phyloP scores from a whole-genome alignment of 2,888 invertebrate species.

The Tachina grossa region DNA sequence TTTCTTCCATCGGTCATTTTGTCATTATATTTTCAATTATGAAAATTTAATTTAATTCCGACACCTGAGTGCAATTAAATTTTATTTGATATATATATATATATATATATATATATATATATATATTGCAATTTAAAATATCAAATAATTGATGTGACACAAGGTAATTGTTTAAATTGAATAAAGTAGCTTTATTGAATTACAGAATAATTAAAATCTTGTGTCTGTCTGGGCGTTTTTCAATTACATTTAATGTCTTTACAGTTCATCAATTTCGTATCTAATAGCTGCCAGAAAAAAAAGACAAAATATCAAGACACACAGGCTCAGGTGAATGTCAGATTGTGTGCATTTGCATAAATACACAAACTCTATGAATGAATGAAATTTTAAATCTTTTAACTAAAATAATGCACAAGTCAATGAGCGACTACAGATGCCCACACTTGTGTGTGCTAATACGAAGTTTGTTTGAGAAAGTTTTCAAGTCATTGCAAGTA shows the following conservation, averaged over 20 bases:
- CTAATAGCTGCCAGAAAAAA: neutral
- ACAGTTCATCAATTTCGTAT: slow-evolving; percentile 33
- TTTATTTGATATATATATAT: neutral
- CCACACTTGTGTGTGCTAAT: too few relatives aligned
- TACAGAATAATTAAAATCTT: slow-evolving; percentile 41
- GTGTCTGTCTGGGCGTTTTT: slow-evolving; percentile 7
- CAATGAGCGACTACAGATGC: neutral
- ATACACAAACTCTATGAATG: neutral
- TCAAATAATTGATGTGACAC: slow-evolving; percentile 7
- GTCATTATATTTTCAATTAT: neutral
- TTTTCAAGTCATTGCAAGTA: too few relatives aligned
- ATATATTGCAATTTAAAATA: slow-evolving; percentile 15
- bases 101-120: neutral
- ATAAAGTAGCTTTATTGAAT: slow-evolving; percentile 43
- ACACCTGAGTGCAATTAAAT: slow-evolving; percentile 21
- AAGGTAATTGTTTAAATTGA: slow-evolving; percentile 34
- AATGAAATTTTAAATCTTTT: slow-evolving; percentile 20
- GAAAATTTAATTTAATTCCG: neutral
- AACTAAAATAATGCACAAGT: slow-evolving; percentile 16
- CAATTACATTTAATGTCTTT: slow-evolving; percentile 33
- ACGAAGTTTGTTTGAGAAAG: too few relatives aligned
- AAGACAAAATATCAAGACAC: neutral
- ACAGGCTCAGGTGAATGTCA: neutral
- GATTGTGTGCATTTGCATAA: neutral
- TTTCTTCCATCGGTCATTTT: neutral